Conservation (phyloP, 2,797 vertebrate species). For the Oreochromis mossambicus region DNA sequence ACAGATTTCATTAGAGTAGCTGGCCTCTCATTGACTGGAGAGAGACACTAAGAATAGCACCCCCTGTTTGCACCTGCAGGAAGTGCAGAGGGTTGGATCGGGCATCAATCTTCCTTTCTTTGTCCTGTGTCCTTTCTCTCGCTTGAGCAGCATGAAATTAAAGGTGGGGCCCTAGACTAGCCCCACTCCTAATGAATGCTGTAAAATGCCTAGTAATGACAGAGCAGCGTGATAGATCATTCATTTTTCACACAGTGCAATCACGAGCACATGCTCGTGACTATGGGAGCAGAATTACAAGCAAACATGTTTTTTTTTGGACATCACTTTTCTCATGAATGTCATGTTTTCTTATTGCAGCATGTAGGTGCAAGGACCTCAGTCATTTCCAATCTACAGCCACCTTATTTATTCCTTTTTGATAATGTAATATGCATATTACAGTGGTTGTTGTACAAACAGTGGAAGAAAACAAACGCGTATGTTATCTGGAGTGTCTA, state of each 20-base stretch:
- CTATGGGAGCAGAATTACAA: slow-evolving; percentile 2
- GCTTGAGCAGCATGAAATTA: slow-evolving; percentile 79
- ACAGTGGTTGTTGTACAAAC: not conserved
- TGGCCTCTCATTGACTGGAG: slow-evolving; percentile 28
- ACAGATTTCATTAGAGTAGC: slow-evolving; percentile 71
- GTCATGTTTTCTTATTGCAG: not conserved
- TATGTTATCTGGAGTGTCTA: not conserved
- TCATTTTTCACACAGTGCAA: slow-evolving; percentile 59
- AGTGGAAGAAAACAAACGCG: not conserved
- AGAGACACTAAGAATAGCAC: slow-evolving; percentile 4
- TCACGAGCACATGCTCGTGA: slow-evolving; percentile 19
- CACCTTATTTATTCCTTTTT: not conserved
- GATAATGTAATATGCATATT: not conserved
- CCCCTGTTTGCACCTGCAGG: slow-evolving; percentile 54
- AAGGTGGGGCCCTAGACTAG: slow-evolving; percentile 70
- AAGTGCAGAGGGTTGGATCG: slow-evolving; percentile 25
- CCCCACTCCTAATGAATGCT: slow-evolving; percentile 67
- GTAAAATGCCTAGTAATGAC: slow-evolving; percentile 75
- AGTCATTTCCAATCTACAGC: not conserved
- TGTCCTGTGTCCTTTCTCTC: slow-evolving; percentile 74
- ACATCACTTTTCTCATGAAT: not conserved
- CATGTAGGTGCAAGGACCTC: not conserved
- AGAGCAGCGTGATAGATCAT: slow-evolving; percentile 64
- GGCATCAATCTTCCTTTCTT: slow-evolving; percentile 75
- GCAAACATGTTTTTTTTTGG: not conserved